Evolutionary conservation across 2,888 invertebrate genomes (phyloP), one percentile per base, ranked within the genome.

Genomic region (Pammene aurita): DNA sequence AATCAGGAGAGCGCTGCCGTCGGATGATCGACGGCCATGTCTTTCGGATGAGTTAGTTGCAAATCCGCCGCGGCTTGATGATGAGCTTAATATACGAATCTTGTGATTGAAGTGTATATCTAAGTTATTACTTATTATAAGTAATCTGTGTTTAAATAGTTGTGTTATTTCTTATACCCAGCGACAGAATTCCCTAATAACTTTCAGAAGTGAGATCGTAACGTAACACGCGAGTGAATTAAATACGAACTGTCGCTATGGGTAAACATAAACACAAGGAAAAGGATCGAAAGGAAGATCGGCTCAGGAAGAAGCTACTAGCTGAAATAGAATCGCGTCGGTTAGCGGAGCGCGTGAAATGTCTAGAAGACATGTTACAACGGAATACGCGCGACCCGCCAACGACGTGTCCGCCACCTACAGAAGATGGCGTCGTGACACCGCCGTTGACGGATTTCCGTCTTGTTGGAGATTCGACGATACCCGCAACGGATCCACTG

Each of bases 401-500:
- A 9, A 7, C 38, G 35, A 13, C 2, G 35, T 38, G 55, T 46
- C 14, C 55, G 7, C 10, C 38, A 38, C 35, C 38, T 38, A 38
- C 55, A 7, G 34, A 13, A 34, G 54, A 34, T 54, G 54, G 34
- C 54, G 55, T n/a, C 55, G 35, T 55, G n/a, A 55, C 55, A 10
- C 55, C 55, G 55, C 55, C 55, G 7, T 26, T 55, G 5, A 35
- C 55, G 5, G 9, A 35, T 34, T 34, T 5, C 1, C 1, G 7
- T 34, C 5, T 13, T 4, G 26, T 9, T 7, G 34, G 26, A 7
- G 13, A 13, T 54, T 54, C 54, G 26, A 54, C n/a, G 13, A 26
- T 13, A 6, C 34, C 26, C n/a, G 5, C 54, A 14, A 38, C 35
- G 14, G 14, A 55, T 1, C 5, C n/a, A 35, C 38, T 55, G 55